Base-by-base conservation (phyloP, 2,797 vertebrate genomes). In the Melanotaenia boesemani region DNA sequence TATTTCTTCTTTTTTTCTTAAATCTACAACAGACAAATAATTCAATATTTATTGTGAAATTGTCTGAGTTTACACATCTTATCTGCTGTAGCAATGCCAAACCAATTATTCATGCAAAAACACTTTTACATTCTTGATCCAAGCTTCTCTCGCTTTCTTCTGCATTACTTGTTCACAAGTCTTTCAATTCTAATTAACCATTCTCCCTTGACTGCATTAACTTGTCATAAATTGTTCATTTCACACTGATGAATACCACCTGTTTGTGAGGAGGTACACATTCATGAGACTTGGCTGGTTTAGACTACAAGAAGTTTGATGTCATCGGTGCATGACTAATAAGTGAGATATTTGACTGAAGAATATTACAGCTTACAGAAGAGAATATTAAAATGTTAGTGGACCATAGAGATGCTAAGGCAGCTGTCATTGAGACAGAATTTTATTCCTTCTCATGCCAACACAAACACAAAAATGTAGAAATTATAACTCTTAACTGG, bases 171-270 rank as follows among this genome's bases (percentile, higher is more conserved):
- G 46, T 26, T 44, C 5, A 0, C 1, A 1, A 54, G 28, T 2
- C 20, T 41, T 61, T 52, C 26, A 48, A 36, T 24, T 66, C 20
- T 57, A 67, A 77, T 55, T 67, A 58, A 46, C 10, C 58, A 48
- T 58, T 63, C 26, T 57, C 18, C 44, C 22, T 74, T 52, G n/a
- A 26, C 44, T 62, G 36, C n/a, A 22, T 32, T 41, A 64, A 66
- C 20, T 11, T 78, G 22, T 24, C 41, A 2, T 63, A 55, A 67
- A 41, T 48, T 56, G 37, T 48, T 63, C 4, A 67, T 76, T 81
- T 76, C 39, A 70, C 20, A 15, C 44, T 57, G 63, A 55, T 63
- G 22, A 56, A 60, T 11, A 12, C 26, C 56, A 83, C 24, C 57
- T 77, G 30, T 39, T 77, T 36, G 32, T 28, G 18, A 60, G 64